Percentiles rank a stretch among this genome's conserved stretches.
phyloP scores from a whole-genome alignment of 2,888 invertebrate genomes.

The Acronicta leporina region DNA sequence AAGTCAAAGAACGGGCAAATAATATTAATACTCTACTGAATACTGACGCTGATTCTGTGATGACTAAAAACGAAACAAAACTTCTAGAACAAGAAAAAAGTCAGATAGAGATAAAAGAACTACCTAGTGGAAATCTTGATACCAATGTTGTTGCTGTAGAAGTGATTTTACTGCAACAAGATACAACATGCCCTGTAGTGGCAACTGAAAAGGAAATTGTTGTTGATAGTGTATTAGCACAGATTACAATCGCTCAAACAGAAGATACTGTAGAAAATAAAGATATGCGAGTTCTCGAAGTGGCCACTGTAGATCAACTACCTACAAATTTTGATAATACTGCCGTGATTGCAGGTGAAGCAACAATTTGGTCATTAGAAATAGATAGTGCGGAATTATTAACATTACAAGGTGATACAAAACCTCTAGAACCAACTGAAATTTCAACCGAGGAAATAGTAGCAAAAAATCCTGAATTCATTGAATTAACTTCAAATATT shows the following conservation, averaged over 20 bases:
- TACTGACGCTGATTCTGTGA: not conserved
- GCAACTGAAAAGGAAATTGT: not conserved
- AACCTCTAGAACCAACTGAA: not conserved
- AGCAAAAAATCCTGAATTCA: not conserved
- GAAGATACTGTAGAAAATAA: slow-evolving; percentile 9
- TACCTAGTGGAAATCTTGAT: not conserved
- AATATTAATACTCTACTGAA: no score
- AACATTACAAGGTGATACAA: not conserved
- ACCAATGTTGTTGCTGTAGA: not conserved
- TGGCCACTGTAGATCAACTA: not conserved
- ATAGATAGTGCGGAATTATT: slow-evolving; percentile 2
- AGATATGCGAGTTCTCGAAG: not conserved
- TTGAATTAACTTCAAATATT: not conserved
- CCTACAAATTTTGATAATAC: not conserved
- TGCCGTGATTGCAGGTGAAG: slow-evolving; percentile 1
- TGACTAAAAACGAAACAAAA: not conserved
- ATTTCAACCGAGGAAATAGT: not conserved
- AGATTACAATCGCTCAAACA: not conserved
- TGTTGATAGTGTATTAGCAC: not conserved
- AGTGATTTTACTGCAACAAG: not conserved
- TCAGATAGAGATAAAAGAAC: not conserved
- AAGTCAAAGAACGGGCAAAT: not conserved
- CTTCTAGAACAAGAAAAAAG: not conserved
- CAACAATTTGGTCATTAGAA: not conserved
- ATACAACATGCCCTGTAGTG: not conserved